A percentile compares a stretch with the other conserved stretches of the same genome.
phyloP scores from a whole-genome alignment of 2,113 vertebrate species.

The Nannobrachium achirus region DNA sequence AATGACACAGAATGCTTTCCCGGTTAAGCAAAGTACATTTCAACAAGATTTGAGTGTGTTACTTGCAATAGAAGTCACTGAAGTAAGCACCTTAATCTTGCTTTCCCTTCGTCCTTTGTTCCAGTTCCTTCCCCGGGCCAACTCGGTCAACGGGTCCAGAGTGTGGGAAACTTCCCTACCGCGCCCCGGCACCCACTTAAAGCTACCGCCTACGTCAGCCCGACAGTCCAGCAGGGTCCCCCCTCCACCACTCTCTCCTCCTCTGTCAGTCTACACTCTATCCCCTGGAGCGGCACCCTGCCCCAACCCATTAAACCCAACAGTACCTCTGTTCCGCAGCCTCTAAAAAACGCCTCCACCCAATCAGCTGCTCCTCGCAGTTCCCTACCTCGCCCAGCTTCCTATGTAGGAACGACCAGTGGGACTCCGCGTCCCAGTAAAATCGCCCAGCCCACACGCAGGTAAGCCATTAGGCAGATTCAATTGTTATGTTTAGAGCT shows the following conservation, averaged over 20 bases:
- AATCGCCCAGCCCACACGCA: conserved; percentile 91
- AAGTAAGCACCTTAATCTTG: not conserved
- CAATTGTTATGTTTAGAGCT: too few relatives aligned
- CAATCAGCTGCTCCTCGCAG: conserved; percentile 81
- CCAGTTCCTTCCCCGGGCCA: conserved; percentile 93
- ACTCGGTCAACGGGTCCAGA: conserved; percentile 91
- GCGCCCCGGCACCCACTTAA: conserved; percentile 87
- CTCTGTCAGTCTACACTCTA: conserved; percentile 81
- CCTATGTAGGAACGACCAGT: conserved; percentile 86
- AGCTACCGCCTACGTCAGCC: conserved; percentile 96
- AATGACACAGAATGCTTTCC: too few relatives aligned
- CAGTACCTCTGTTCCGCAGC: conserved; percentile 76
- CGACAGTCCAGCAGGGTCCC: conserved; percentile 91
- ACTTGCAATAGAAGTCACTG: not conserved
- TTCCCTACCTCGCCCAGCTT: conserved; percentile 90
- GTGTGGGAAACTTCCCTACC: conserved; percentile 90
- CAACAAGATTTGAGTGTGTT: too few relatives aligned
- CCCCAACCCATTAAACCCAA: conserved; percentile 86
- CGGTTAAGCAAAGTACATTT: too few relatives aligned
- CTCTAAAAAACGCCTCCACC: conserved; percentile 81
- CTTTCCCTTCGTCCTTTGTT: conserved; percentile 9
- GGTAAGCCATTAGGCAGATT: conserved; percentile 73
- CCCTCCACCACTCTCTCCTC: conserved; percentile 73
- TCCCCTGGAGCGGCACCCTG: conserved; percentile 84
- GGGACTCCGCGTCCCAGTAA: conserved; percentile 89